Evolutionary conservation across 2,888 invertebrate species (phyloP), one percentile per base, ranked within the genome.

Genomic region (Stenotaenia linearis): DNA sequence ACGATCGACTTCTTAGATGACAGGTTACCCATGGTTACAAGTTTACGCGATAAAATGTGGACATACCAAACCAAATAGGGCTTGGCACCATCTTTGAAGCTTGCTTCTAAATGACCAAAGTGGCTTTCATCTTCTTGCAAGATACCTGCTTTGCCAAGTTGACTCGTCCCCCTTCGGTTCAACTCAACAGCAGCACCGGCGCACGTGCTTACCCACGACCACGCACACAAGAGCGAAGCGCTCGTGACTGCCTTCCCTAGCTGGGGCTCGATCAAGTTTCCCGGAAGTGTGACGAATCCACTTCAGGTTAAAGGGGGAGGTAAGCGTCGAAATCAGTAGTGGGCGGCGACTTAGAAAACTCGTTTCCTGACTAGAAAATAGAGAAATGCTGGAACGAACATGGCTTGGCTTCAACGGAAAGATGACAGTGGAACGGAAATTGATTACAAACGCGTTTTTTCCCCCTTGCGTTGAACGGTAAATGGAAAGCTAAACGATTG

Each of bases 231-330:
- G 15, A 69, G 28, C 69, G 28, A n/a, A 69, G 69, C 28, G 32
- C 75, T 37, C 37, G 75, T 21, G 75, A 37, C 75, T 75, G 32
- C 75, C 10, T 30, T 32, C 12, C 35, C 75, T 23, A 10, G 35
- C 37, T 32, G 32, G 37, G 75, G 75, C 75, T 32, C 75, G 32
- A 37, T 75, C 75, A 75, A 75, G 75, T 75, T 75, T 75, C 75
- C 75, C 75, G 75, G 75, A 75, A 37, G 37, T 75, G 10, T 75
- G 75, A 32, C 75, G 75, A 75, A 37, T 75, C 75, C 75, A 75
- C 37, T 75, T 23, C 37, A 75, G 23, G 15, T 75, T 75, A 18
- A 37, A 28, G 18, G 75, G 75, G 75, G 35, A 37, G 75, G 30
- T 28, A 37, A 1, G 32, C 18, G 37, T 35, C 30, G 35, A 23